Percentiles rank a stretch among this genome's conserved stretches.
Conservation (phyloP, 1,140 invertebrate genomes). For the Bombus balteatus region DNA sequence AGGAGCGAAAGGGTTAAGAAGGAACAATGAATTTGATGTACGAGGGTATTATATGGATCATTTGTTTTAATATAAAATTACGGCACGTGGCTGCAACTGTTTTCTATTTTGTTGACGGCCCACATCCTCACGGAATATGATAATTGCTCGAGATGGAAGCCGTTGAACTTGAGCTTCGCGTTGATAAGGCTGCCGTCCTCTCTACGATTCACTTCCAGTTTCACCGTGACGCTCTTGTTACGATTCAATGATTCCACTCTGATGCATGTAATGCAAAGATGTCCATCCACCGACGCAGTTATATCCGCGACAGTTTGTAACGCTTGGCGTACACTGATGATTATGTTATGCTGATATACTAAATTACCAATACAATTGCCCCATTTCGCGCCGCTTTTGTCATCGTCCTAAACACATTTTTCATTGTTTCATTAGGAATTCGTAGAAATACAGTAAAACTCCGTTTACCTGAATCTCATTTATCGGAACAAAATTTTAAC, state of each 20-base stretch:
- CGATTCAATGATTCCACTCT: slow-evolving; percentile 47
- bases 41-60: not conserved
- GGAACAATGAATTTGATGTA: not conserved
- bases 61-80: not conserved
- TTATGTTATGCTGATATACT: slow-evolving; percentile 71
- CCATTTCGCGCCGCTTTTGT: not conserved
- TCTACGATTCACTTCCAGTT: slow-evolving; percentile 49
- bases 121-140: slow-evolving; percentile 64
- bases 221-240: slow-evolving; percentile 19
- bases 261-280: slow-evolving; percentile 62
- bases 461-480: not conserved
- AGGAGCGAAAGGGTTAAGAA: not conserved
- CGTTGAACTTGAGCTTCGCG: slow-evolving; percentile 51
- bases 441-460: not conserved
- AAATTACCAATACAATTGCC: slow-evolving; percentile 50
- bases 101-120: slow-evolving; percentile 23
- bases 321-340: slow-evolving; percentile 46
- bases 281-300: slow-evolving; percentile 54
- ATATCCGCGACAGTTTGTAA: slow-evolving; percentile 38
- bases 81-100: not conserved
- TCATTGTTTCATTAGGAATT: not conserved
- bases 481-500: not conserved
- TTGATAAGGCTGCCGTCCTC: slow-evolving; percentile 27
- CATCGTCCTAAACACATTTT: not conserved
- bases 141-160: slow-evolving; percentile 52